Evolutionary conservation across 2,888 invertebrate species (phyloP).

Genomic region (Glyphotaelius pellucidus): DNA sequence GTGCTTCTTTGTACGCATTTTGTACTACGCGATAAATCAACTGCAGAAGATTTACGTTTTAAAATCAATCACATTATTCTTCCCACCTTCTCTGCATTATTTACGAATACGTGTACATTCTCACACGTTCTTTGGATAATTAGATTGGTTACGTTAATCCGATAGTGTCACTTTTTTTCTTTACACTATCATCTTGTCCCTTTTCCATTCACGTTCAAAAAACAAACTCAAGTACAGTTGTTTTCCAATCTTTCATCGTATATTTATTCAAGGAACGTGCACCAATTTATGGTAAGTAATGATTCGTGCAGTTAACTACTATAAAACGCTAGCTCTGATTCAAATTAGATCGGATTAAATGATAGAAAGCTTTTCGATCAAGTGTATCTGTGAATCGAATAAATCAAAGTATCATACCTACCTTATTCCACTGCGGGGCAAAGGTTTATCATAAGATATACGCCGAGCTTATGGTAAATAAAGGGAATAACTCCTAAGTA

Average conservation of each 20-base stretch:
- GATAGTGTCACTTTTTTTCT: background rate
- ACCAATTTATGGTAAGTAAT: background rate
- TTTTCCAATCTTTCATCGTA: background rate
- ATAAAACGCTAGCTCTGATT: background rate
- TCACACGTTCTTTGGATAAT: background rate
- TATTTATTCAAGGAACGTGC: background rate
- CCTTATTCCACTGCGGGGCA: background rate
- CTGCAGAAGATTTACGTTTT: background rate
- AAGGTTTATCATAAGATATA: background rate
- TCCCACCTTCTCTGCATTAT: background rate
- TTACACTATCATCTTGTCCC: background rate
- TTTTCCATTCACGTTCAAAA: background rate
- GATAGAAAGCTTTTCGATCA: background rate
- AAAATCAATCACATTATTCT: background rate
- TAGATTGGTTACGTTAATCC: background rate
- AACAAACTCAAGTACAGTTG: background rate
- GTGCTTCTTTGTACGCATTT: background rate
- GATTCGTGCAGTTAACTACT: background rate
- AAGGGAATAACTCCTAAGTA: background rate
- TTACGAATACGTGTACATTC: background rate
- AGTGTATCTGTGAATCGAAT: background rate
- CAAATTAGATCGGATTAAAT: background rate
- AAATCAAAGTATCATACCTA: background rate
- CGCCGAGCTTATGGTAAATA: background rate
- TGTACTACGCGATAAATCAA: background rate